Percentiles rank a stretch among this genome's conserved stretches.
Conservation (phyloP, 2,888 invertebrate genomes). For the Cryptops parisi region DNA sequence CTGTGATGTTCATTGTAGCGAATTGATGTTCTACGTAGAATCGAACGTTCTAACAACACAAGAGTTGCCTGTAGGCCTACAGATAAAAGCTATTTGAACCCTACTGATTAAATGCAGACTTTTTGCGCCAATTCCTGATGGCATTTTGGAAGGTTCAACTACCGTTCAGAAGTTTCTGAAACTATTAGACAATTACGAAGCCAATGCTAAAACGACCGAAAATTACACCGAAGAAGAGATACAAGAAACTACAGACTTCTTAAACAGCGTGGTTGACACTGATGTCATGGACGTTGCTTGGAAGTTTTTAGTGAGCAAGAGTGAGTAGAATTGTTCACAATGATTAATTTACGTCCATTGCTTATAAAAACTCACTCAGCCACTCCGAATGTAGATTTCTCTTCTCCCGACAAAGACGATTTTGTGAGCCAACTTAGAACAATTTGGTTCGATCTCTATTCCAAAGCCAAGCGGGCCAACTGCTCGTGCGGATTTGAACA, state of each 20-base stretch:
- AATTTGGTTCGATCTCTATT: constrained; percentile 34
- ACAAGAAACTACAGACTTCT: constrained; percentile 60
- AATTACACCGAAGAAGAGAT: constrained; percentile 53
- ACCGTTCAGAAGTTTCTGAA: constrained; percentile 44
- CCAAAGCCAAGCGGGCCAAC: constrained; percentile 24
- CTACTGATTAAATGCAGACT: too few relatives aligned
- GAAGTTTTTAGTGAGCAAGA: constrained; percentile 46
- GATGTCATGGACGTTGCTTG: constrained; percentile 56
- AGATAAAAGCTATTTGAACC: too few relatives aligned
- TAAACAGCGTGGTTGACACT: constrained; percentile 61
- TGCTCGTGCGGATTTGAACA: constrained; percentile 37
- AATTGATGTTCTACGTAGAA: too few relatives aligned
- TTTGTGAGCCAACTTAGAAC: not conserved
- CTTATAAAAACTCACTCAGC: too few relatives aligned
- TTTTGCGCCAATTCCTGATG: not conserved
- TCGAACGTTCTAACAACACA: too few relatives aligned
- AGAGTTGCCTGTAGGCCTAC: too few relatives aligned
- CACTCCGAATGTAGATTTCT: not conserved
- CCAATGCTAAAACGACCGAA: constrained; percentile 56
- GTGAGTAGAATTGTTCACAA: constrained; percentile 26
- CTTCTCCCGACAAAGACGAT: not conserved
- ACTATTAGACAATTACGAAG: constrained; percentile 74
- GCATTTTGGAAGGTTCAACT: not conserved
- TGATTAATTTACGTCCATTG: not conserved
- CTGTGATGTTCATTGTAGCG: too few relatives aligned